Evolutionary conservation across 2,113 vertebrate genomes (phyloP), one percentile per base, ranked within the genome.

Genomic region (Macquaria australasica): DNA sequence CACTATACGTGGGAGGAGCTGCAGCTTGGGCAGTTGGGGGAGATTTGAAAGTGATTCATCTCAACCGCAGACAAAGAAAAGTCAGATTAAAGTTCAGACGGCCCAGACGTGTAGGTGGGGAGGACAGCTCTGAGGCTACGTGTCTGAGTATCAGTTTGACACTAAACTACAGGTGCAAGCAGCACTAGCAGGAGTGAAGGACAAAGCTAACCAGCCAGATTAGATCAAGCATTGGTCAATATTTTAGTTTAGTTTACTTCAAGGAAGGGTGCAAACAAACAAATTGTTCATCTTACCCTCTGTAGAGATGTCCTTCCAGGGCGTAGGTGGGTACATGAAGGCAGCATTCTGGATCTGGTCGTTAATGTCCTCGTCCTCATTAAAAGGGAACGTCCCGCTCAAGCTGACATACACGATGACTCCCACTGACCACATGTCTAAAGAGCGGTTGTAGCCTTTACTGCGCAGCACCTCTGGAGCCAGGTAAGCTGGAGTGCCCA

Each of bases 361-460:
- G 12, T 98, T 99, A 87, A 99, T 99, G 92, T 99, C 98, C 92
- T 99, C 98, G 62, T 99, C 98, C 90, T 99, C 98, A 37, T 99
- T 99, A 85, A 99, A 99, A 5, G 98, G 98, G 93, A 99, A 99
- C 0, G 98, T 99, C 76, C 98, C 98, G 78, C 98, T 99, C 79
- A 99, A 94, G 95, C 98, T 99, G 81, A 99, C 98, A 0, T 99
- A 99, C 90, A 99, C 96, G 10, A 99, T 99, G 37, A 99, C 98
- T 23, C 98, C 98, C 51, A 99, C 98, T 0, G 98, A 99, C 98
- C 98, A 99, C 98, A 99, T 99, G 92, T 99, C 98, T 28, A 99
- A 92, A 0, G 98, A 99, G 75, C 98, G 97, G 94, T 99, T 99
- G 95, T 99, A 99, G 89, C 98, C 98, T 93, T 99, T 99, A 89